These are phyloP conservation scores for Desmophyllum pertusum DNA, from an alignment of 92 coral and sea anemone species.

Conservation along the genomic window DNA sequence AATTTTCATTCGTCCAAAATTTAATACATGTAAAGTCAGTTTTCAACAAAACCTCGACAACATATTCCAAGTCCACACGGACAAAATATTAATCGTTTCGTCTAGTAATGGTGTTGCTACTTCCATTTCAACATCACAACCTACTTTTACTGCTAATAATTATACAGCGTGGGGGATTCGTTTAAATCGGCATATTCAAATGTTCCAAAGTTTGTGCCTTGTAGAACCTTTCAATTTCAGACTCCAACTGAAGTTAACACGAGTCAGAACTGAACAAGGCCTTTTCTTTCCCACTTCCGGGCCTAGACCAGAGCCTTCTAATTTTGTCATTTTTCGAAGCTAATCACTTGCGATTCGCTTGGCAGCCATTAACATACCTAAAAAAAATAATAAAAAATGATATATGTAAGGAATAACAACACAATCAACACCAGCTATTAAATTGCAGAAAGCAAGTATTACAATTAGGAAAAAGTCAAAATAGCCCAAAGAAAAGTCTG, in stretches of 20 bases:
- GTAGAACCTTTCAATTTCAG: conserved; percentile 16
- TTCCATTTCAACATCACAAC: conserved; percentile 5
- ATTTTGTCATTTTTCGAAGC: conserved; percentile 34
- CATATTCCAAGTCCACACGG: neutral
- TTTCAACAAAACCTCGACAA: conserved; percentile 1
- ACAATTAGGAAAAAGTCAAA: conserved; percentile 10
- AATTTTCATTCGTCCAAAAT: conserved; percentile 28
- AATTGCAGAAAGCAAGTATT: conserved; percentile 23
- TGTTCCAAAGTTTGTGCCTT: neutral
- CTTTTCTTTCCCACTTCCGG: conserved; percentile 9
- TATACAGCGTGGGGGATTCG: conserved; percentile 4
- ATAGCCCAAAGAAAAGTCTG: neutral
- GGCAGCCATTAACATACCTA: conserved; percentile 39
- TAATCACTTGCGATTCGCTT: conserved; percentile 27
- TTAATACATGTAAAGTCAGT: conserved; percentile 6
- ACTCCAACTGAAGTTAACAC: conserved; percentile 9
- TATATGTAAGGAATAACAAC: conserved; percentile 2
- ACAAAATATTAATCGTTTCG: conserved; percentile 2
- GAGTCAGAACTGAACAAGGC: neutral
- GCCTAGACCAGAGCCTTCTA: conserved; percentile 23
- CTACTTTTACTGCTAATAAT: conserved; percentile 6
- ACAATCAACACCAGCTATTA: conserved; percentile 14
- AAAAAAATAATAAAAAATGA: neutral
- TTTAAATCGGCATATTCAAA: neutral
- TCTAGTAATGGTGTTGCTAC: conserved; percentile 15